Evolutionary conservation across 2,797 vertebrate genomes (phyloP), one percentile per base, ranked within the genome.

Genomic region (Chrysocyon brachyurus): DNA sequence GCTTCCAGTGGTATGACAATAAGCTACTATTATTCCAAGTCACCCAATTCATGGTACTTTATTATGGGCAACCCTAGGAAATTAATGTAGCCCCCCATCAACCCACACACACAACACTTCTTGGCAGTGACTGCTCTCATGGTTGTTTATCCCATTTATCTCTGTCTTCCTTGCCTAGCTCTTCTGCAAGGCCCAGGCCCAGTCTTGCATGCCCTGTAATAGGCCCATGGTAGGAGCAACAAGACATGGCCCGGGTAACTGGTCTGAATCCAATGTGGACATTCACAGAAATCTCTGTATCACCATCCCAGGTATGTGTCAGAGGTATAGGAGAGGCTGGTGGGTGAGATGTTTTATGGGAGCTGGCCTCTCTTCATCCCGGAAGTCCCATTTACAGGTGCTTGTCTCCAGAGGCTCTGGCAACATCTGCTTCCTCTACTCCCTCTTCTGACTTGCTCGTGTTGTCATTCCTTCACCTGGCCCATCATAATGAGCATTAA

Each of bases 121-220:
- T n/a, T 16, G 3, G 14, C 31, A 19, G 54, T 6, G 16, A 6
- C 49, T 57, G 16, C 2, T 66, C 26, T 6, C 28, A 36, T 9
- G 49, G 81, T 63, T 78, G n/a, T 92, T 63, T 31, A 46, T 36
- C 31, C 31, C 19, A 22, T 52, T 68, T n/a, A 52, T 81, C 24
- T 91, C 33, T 36, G 4, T 95, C 56, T 82, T 79, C 75, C 87
- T 63, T 75, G 72, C 36, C 31, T 88, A 31, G 19, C 17, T 91
- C 10, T 77, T 75, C 33, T 87, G 22, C 16, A 26, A 89, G 83
- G 70, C 19, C 9, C 63, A 68, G 31, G 46, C 6, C 26, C 1
- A 19, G 4, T 17, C 59, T 15, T 91, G 5, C 5, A 28, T 22
- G 52, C 3, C 6, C 14, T 14, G 7, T 61, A 28, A 82, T 86